Evolutionary conservation across 2,888 invertebrate species (phyloP), one percentile per base, ranked within the genome.

Genomic region (Phyto melanocephala): DNA sequence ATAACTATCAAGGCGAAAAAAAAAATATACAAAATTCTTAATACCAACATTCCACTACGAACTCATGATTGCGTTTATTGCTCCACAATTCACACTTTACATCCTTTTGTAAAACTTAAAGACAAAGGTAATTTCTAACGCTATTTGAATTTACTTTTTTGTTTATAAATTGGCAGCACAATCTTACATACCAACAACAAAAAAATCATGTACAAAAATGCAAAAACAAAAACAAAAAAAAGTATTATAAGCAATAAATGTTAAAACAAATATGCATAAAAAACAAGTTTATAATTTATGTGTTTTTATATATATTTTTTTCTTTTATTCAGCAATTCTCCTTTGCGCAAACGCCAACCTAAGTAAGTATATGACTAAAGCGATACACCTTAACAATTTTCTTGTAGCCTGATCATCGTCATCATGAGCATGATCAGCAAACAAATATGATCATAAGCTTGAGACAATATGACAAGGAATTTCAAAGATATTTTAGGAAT

Each of bases 391-490:
- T 56, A 77, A 68, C 71, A 65, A 62, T 75, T 75, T 60, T 33
- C 52, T 50, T 74, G 54, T 45, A 56, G 28, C n/a, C 35, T 74
- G 35, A 80, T 62, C 62, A 70, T 54, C 60, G 22, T 33, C 58
- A 67, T 68, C 72, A 63, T 56, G 42, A 75, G 62, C 76, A 81
- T 63, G 63, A 71, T 67, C 67, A 68, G 70, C 63, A 67, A 78
- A 72, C 72, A 72, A 58, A 63, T 77, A 77, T 77, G 71, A 72
- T 33, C 72, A 77, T 77, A 77, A 81, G 81, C 81, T 81, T 77
- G 71, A 47, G 77, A 72, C 72, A 77, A 77, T 72, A 77, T 74
- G 77, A 81, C 72, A 77, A 81, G 60, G 72, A 81, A 78, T 74
- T 74, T 77, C 42, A 68, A 80, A 76, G 35, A 33, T 76, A 76